Percentiles rank a stretch among this genome's conserved stretches.
Evolutionary conservation across 2,113 vertebrate species (phyloP).

Genomic region (Lathamus discolor): DNA sequence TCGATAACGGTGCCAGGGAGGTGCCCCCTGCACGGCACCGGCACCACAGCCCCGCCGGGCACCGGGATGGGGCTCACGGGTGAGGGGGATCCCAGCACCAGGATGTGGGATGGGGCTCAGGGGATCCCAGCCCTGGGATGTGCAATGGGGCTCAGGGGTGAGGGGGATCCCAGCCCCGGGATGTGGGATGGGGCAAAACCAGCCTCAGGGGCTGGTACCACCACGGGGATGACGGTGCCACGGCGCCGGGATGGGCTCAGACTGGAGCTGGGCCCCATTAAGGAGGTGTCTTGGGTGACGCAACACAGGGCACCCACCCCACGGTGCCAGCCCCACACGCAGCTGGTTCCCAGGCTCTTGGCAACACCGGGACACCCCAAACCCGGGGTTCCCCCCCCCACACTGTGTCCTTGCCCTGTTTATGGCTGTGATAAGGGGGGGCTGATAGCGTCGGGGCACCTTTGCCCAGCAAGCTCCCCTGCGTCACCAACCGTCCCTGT

Average conservation of each 20-base stretch:
- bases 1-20: neutral
- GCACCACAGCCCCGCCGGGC: too few relatives aligned
- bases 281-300: neutral
- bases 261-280: neutral
- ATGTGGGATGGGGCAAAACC: too few relatives aligned
- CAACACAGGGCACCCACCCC: too few relatives aligned
- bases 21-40: neutral
- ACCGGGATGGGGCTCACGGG: too few relatives aligned
- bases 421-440: neutral
- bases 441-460: neutral
- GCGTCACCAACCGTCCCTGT: neutral
- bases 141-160: too few relatives aligned
- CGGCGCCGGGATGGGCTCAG: neutral
- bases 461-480: neutral
- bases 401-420: neutral
- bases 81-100: too few relatives aligned
- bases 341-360: neutral
- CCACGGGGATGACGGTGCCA: too few relatives aligned
- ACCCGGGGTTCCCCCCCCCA: neutral
- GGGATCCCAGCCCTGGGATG: too few relatives aligned
- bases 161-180: too few relatives aligned
- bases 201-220: neutral
- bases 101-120: too few relatives aligned
- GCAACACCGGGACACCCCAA: neutral
- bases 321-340: neutral